Conservation (phyloP, 2,113 vertebrate genomes). For the Gorilla gorilla region DNA sequence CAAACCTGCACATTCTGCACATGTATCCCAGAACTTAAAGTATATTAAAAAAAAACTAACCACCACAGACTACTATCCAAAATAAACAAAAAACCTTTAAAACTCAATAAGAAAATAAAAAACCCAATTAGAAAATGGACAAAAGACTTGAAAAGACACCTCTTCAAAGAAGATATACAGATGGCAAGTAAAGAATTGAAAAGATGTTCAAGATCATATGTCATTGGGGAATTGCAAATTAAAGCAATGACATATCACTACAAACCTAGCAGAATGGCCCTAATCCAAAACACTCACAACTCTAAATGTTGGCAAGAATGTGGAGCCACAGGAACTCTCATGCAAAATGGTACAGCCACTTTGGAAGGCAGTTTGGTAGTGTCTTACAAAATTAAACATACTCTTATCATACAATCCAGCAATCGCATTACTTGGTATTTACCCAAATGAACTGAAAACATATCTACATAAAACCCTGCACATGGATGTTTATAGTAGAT, state of each 20-base stretch:
- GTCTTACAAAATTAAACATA: background rate
- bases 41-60: background rate
- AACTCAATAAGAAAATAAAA: background rate
- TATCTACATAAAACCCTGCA: background rate
- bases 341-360: background rate
- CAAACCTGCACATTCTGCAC: no score
- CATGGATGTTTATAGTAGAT: background rate
- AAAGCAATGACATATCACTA: background rate
- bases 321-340: background rate
- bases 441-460: background rate
- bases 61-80: background rate
- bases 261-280: background rate
- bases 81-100: background rate
- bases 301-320: background rate
- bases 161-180: background rate
- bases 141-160: background rate
- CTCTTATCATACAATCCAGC: background rate
- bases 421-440: background rate
- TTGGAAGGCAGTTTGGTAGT: background rate
- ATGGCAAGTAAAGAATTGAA: background rate
- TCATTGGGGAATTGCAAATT: background rate
- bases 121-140: background rate
- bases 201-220: background rate
- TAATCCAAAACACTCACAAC: background rate
- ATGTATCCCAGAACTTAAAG: no score